Evolutionary conservation across 1,140 invertebrate genomes (phyloP), one percentile per base, ranked within the genome.

Genomic region (Plectus sambesii): DNA sequence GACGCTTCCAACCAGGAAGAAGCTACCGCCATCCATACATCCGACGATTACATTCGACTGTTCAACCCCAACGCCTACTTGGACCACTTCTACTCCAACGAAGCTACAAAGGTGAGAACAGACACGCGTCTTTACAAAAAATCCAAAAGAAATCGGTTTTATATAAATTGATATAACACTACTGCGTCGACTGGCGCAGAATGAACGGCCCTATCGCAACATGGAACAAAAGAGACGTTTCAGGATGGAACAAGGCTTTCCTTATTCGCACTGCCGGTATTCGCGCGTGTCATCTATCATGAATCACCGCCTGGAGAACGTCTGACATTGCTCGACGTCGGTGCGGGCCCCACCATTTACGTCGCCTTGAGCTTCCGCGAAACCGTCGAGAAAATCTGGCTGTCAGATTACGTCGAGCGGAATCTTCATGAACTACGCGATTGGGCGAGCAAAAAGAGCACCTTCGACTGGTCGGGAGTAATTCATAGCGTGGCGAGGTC

Each of bases 301-400:
- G 51, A 46, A 15, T 36, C 54, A 17, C 48, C 53, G 5, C 33
- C 37, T 20, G 27, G 49, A 3, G 42, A 63, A 40, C 22, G 61
- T 3, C 30, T 24, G 9, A 53, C 57, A 12, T 38, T 62, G 2
- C 19, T 64, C 6, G 61, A 62, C 39, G 48, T 62, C 17, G 61
- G 61, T 6, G 26, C 46, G 6, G 61, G 61, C 5, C 61, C 61
- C 9, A 64, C 61, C 30, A 49, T 64, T 24, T 64, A 64, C 37
- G 54, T 55, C 22, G 61, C 61, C 12, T 53, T 62, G 9, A 54
- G 61, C 40, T 62, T 62, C 48, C 61, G 61, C 4, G 47, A 64
- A 9, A 43, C 58, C 5, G 55, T 60, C 2, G 17, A 58, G 17
- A 22, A 44, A 19, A 50, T 61, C 33, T 65, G 55, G 38, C 23